Conservation (phyloP, 2,113 vertebrate species). For the Hemiscyllium ocellatum region DNA sequence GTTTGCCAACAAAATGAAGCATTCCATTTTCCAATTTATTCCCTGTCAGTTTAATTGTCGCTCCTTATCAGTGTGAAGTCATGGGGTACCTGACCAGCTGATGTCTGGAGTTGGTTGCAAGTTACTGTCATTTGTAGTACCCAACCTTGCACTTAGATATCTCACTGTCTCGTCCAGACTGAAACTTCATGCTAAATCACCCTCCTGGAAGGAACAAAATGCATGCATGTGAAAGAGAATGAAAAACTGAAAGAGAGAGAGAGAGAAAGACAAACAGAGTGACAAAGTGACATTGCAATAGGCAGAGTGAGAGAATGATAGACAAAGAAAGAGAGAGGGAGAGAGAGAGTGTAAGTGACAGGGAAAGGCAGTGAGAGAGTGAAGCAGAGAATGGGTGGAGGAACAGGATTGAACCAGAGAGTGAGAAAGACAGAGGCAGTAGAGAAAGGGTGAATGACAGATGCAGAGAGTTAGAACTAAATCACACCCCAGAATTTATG, state of each 20-base stretch:
- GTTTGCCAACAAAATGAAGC: no score
- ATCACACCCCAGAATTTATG: background rate
- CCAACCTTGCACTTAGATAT: background rate
- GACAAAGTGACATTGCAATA: background rate
- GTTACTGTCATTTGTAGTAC: constrained; percentile 45
- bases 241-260: background rate
- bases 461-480: background rate
- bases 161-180: background rate
- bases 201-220: constrained; percentile 40
- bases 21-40: background rate
- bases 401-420: background rate
- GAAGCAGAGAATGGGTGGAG: background rate
- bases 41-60: background rate
- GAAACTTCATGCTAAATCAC: constrained; percentile 39
- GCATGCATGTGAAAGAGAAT: background rate
- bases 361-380: background rate
- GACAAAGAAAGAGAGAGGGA: no score
- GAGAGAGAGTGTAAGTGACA: background rate
- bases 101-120: constrained; percentile 18
- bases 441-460: no score
- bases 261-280: background rate
- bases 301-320: background rate
- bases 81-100: constrained; percentile 46
- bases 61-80: constrained; percentile 41
- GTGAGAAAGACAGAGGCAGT: background rate